Percentiles rank a stretch among this genome's conserved stretches.
Evolutionary conservation across 1,140 invertebrate species (phyloP).

Genomic region (Drosophila kepulauana): DNA sequence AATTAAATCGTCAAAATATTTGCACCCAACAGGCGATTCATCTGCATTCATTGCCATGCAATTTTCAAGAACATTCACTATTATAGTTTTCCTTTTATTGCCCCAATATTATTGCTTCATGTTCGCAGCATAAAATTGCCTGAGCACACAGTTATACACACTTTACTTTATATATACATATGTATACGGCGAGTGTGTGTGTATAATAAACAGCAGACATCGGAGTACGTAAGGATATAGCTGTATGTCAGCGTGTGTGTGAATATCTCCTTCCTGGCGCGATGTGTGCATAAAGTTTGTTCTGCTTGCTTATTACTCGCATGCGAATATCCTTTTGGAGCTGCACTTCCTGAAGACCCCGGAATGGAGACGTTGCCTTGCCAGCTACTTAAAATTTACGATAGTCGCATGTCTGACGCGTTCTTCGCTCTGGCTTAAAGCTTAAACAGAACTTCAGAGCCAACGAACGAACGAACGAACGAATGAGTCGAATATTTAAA

Average conservation of each 20-base stretch:
- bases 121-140: conserved; percentile 30
- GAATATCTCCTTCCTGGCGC: conserved; percentile 14
- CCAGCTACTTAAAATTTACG: conserved; percentile 45
- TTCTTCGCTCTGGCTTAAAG: conserved; percentile 9
- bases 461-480: no score
- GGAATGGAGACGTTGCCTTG: conserved; percentile 31
- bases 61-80: conserved; percentile 6
- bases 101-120: conserved; percentile 18
- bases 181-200: not conserved
- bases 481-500: conserved; percentile 18
- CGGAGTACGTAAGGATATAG: conserved; percentile 11
- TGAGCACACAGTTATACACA: conserved; percentile 10
- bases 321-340: conserved; percentile 44
- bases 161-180: no score
- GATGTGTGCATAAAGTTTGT: conserved; percentile 46
- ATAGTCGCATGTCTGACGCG: conserved; percentile 22
- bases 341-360: conserved; percentile 35
- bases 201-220: conserved; percentile 30
- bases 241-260: not conserved
- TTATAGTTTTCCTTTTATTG: not conserved
- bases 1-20: conserved; percentile 25
- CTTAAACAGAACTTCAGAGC: conserved; percentile 30
- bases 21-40: not conserved
- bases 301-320: conserved; percentile 45
- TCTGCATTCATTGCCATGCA: not conserved